phyloP scores from a whole-genome alignment of 92 coral and sea anemone genomes.

The Palythoa grandis region DNA sequence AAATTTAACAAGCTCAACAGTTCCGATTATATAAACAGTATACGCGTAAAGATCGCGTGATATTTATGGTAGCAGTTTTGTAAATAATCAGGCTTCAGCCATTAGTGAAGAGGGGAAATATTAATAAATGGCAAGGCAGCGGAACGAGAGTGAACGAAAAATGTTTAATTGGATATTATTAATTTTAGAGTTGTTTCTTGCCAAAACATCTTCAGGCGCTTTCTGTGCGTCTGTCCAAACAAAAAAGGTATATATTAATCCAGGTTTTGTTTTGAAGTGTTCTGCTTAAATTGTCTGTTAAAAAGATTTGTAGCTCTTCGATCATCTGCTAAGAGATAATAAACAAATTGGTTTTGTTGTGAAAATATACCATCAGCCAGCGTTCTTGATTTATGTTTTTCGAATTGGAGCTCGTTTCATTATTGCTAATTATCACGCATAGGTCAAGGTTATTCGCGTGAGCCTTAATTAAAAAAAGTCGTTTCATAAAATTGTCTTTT shows the following conservation, averaged over 20 bases:
- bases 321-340: background rate
- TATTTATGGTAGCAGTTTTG: background rate
- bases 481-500: background rate
- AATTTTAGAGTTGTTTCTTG: conserved; percentile 22
- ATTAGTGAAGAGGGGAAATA: background rate
- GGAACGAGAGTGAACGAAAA: background rate
- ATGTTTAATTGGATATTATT: conserved; percentile 6
- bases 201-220: conserved; percentile 3
- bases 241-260: conserved; percentile 4
- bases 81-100: background rate
- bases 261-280: background rate
- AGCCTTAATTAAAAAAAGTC: background rate
- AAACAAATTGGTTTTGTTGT: background rate
- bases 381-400: background rate
- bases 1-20: too few relatives aligned
- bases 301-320: background rate
- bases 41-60: too few relatives aligned
- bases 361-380: background rate
- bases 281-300: background rate
- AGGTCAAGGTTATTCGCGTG: conserved; percentile 27
- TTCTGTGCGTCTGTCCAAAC: background rate
- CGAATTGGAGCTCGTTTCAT: background rate
- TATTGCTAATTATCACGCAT: background rate
- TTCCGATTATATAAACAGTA: too few relatives aligned
- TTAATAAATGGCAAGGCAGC: background rate